phyloP scores from a whole-genome alignment of 1,140 invertebrate genomes.

The Saccostrea cuccullata region DNA sequence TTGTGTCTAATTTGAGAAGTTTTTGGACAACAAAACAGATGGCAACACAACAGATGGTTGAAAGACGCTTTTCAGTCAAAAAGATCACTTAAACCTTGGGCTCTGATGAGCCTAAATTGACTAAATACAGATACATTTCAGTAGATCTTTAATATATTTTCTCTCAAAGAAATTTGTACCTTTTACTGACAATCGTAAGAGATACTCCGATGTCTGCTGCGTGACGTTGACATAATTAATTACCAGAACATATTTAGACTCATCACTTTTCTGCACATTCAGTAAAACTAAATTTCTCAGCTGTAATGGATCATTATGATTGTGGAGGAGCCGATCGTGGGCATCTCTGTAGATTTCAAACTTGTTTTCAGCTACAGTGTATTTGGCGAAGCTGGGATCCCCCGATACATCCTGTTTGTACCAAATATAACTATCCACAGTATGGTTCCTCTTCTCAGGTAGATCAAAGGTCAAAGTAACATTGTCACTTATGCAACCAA shows the following conservation, averaged over 20 bases:
- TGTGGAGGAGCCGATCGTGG: neutral
- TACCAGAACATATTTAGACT: neutral
- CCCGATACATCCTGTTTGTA: neutral
- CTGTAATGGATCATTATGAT: neutral
- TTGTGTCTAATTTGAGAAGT: no score
- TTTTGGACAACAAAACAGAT: no score
- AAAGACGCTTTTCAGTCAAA: neutral
- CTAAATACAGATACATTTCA: no score
- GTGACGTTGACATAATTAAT: neutral
- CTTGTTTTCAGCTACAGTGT: neutral
- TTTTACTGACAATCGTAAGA: neutral
- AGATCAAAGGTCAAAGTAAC: neutral
- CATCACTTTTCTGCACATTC: neutral
- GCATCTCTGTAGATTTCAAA: neutral
- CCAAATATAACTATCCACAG: neutral
- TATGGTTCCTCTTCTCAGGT: no score
- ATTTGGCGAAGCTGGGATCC: neutral
- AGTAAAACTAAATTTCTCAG: neutral
- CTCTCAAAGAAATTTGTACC: neutral
- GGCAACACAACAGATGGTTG: no score
- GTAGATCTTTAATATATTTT: no score
- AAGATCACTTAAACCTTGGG: neutral
- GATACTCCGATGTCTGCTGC: neutral
- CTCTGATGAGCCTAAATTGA: neutral
- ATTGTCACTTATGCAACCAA: neutral